phyloP scores from a whole-genome alignment of 2,113 vertebrate species.

The Cephalopterus ornatus region DNA sequence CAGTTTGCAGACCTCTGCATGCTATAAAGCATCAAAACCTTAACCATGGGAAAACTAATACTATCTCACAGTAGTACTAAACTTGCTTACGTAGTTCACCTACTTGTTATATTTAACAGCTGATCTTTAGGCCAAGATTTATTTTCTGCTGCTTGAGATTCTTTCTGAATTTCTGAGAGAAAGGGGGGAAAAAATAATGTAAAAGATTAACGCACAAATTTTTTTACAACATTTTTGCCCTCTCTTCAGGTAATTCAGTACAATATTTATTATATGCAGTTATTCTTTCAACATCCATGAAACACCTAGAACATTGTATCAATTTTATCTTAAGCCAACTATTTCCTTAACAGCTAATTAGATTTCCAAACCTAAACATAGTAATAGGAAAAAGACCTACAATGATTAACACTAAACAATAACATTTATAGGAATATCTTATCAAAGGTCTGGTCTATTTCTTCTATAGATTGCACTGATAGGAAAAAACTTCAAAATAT shows the following conservation, averaged over 20 bases:
- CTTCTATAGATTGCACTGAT: neutral
- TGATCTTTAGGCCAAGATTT: neutral
- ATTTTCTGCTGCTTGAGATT: neutral
- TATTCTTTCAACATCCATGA: neutral
- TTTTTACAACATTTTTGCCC: neutral
- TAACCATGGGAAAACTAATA: neutral
- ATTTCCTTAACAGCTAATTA: neutral
- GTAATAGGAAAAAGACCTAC: neutral
- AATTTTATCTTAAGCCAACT: neutral
- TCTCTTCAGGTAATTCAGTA: neutral
- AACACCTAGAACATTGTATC: neutral
- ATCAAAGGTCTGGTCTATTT: neutral
- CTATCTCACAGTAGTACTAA: neutral
- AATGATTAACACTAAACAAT: neutral
- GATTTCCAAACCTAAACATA: neutral
- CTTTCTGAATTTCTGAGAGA: neutral
- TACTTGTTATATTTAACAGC: neutral
- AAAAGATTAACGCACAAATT: neutral
- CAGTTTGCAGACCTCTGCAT: neutral
- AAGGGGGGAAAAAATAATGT: neutral
- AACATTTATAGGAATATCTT: neutral
- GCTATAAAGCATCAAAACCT: neutral
- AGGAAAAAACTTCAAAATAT: neutral
- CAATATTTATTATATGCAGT: neutral
- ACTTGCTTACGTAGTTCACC: neutral